Conservation (phyloP, 1,140 invertebrate genomes). For the Meloidogyne chitwoodi region DNA sequence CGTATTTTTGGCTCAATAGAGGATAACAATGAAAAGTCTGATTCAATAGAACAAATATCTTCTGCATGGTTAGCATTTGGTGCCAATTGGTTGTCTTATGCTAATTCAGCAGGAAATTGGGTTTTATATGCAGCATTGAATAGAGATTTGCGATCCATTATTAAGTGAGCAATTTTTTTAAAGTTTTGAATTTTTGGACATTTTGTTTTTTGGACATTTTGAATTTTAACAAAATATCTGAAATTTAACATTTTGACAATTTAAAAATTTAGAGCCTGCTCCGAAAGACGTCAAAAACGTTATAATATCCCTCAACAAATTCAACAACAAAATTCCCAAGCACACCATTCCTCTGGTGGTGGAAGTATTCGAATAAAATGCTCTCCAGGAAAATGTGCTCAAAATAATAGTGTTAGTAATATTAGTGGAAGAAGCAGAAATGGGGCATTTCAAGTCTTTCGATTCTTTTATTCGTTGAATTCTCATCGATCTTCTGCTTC, state of each 20-base stretch:
- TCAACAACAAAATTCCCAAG: not conserved
- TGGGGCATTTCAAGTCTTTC: conserved; percentile 42
- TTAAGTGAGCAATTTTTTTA: conserved; percentile 38
- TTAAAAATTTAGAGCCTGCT: conserved; percentile 27
- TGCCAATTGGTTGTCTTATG: conserved; percentile 55
- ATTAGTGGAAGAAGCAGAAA: conserved; percentile 17
- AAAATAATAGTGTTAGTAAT: not conserved
- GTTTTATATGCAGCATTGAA: conserved; percentile 59
- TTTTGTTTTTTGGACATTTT: not conserved
- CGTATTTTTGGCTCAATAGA: not conserved
- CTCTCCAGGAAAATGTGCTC: not conserved
- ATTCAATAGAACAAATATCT: not conserved
- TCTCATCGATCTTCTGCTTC: conserved; percentile 39
- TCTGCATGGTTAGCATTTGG: conserved; percentile 45
- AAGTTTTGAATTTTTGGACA: not conserved
- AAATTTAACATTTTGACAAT: not conserved
- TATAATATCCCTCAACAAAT: conserved; percentile 14
- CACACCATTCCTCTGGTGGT: not conserved
- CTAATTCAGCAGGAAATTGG: conserved; percentile 56
- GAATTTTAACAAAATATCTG: not conserved
- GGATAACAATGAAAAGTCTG: not conserved
- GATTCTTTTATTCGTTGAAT: conserved; percentile 52
- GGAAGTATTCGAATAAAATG: not conserved
- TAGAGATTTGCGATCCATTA: conserved; percentile 53
- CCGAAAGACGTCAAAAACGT: conserved; percentile 40